Evolutionary conservation across 2,888 invertebrate species (phyloP).

Genomic region (Drosophila algonquin): DNA sequence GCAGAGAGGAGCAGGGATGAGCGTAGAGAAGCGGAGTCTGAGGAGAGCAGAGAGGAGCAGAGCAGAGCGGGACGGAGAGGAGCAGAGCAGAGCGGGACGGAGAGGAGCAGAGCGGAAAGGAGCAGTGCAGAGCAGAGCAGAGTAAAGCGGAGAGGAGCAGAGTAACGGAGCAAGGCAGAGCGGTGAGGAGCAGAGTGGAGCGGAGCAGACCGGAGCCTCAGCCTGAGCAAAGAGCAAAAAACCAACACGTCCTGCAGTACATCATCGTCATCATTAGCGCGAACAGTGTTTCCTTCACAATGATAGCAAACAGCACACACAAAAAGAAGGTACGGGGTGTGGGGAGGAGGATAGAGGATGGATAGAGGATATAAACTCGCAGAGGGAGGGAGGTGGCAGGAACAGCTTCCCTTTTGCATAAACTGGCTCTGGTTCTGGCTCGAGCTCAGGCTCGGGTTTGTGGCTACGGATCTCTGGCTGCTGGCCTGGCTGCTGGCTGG

Average conservation of each 20-base stretch:
- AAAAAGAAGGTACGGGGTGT: not conserved
- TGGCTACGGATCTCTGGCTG: conserved; percentile 12
- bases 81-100: conserved; percentile 5
- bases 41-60: conserved; percentile 48
- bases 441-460: conserved; percentile 34
- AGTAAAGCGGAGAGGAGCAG: conserved; percentile 31
- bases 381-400: not conserved
- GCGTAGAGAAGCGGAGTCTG: conserved; percentile 8
- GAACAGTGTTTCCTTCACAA: conserved; percentile 57
- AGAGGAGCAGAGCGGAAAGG: conserved; percentile 35
- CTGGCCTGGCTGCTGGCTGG: not conserved
- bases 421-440: conserved; percentile 65
- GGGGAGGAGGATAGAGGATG: not conserved
- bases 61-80: conserved; percentile 19
- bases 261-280: conserved; percentile 78
- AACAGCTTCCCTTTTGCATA: conserved; percentile 33
- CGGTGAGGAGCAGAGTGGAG: conserved; percentile 25
- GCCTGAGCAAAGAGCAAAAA: conserved; percentile 63
- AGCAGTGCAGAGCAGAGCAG: not conserved
- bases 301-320: conserved; percentile 30
- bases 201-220: not conserved
- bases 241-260: conserved; percentile 76
- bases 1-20: conserved; percentile 24
- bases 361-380: not conserved
- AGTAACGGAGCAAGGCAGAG: not conserved